Conservation (phyloP, 2,888 invertebrate species). For the Macaria notata region DNA sequence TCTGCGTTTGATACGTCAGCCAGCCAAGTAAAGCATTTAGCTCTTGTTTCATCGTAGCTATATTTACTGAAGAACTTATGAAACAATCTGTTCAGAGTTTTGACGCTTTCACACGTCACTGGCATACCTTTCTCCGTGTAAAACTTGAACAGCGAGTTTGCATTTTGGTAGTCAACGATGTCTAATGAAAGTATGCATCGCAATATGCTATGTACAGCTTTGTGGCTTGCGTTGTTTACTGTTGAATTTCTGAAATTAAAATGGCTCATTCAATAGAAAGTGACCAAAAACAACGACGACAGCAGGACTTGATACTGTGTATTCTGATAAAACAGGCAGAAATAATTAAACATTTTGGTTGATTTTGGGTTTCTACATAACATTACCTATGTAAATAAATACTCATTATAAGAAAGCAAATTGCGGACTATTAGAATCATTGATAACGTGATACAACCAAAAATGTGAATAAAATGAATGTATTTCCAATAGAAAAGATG, state of each 20-base stretch:
- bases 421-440: too few species aligned
- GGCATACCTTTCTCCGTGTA: slow-evolving; percentile 71
- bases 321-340: neutral
- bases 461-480: too few species aligned
- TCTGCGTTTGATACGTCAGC: slow-evolving; percentile 42
- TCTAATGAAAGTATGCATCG: slow-evolving; percentile 51
- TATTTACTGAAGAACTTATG: slow-evolving; percentile 64
- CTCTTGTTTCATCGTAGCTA: slow-evolving; percentile 48
- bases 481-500: too few species aligned
- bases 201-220: slow-evolving; percentile 59
- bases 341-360: too few species aligned
- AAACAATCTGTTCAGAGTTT: slow-evolving; percentile 55
- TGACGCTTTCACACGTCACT: slow-evolving; percentile 54
- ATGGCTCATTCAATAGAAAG: too few species aligned
- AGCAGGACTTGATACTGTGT: too few species aligned
- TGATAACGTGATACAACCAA: too few species aligned
- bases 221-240: slow-evolving; percentile 47
- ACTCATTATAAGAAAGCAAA: too few species aligned
- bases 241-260: slow-evolving; percentile 60
- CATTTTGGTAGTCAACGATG: slow-evolving; percentile 51
- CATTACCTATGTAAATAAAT: too few species aligned
- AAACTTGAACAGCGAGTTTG: slow-evolving; percentile 60
- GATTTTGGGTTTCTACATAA: too few species aligned
- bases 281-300: too few species aligned
- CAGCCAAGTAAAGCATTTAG: slow-evolving; percentile 61